Evolutionary conservation across 2,113 vertebrate species (phyloP).

Genomic region (Oncorhynchus tshawytscha): DNA sequence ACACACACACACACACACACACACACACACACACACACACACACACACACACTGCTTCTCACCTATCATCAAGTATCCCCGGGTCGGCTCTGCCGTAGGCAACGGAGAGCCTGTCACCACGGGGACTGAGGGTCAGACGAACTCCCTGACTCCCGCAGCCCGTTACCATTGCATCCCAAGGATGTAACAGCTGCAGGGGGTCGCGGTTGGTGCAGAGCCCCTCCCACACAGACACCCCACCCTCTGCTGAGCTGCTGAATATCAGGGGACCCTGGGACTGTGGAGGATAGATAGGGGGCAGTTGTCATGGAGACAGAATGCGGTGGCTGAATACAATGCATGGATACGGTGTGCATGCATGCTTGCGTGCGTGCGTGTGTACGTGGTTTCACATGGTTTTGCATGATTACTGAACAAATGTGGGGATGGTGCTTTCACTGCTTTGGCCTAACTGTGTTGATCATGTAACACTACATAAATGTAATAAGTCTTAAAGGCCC

Average conservation of each 20-base stretch:
- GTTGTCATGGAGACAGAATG: slow-evolving; percentile 65
- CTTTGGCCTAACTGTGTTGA: slow-evolving; percentile 36
- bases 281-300: slow-evolving; percentile 43
- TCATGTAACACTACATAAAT: neutral
- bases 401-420: slow-evolving; percentile 56
- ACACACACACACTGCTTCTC: slow-evolving; percentile 6
- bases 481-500: neutral
- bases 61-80: slow-evolving; percentile 76
- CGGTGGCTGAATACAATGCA: neutral
- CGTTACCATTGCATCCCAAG: slow-evolving; percentile 68
- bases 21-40: too few relatives aligned
- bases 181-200: slow-evolving; percentile 63
- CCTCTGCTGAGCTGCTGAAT: slow-evolving; percentile 74
- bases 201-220: slow-evolving; percentile 48
- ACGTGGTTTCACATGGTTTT: slow-evolving; percentile 26
- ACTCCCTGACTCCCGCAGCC: slow-evolving; percentile 52
- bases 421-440: slow-evolving; percentile 38
- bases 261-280: slow-evolving; percentile 79
- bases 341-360: neutral
- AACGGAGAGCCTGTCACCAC: slow-evolving; percentile 71
- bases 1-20: too few relatives aligned
- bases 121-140: slow-evolving; percentile 67
- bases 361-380: slow-evolving; percentile 16
- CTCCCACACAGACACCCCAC: slow-evolving; percentile 76
- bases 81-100: slow-evolving; percentile 69